Conservation (phyloP, 1,140 invertebrate genomes). For the Nilaparvata lugens region DNA sequence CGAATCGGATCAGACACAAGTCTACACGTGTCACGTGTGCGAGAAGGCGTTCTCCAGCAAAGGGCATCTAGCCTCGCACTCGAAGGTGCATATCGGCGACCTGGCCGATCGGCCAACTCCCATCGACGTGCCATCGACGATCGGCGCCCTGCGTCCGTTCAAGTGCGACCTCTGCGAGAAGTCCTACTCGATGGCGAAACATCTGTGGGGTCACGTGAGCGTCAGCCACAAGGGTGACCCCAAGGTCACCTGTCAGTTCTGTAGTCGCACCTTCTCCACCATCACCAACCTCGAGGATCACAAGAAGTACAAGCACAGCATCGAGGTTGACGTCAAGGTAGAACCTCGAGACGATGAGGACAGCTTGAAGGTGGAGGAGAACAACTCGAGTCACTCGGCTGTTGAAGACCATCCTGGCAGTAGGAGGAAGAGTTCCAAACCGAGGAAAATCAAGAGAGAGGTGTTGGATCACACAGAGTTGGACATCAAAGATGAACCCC, state of each 20-base stretch:
- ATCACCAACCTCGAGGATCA: conserved; percentile 41
- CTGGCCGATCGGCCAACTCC: not conserved
- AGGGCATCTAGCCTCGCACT: conserved; percentile 41
- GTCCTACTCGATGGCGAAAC: conserved; percentile 43
- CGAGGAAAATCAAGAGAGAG: conserved; percentile 28
- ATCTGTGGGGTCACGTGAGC: conserved; percentile 44
- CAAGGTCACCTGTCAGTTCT: conserved; percentile 39
- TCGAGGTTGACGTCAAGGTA: not conserved
- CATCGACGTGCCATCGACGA: not conserved
- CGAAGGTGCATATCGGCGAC: conserved; percentile 34
- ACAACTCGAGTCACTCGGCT: not conserved
- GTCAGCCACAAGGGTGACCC: conserved; percentile 41
- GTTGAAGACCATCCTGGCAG: conserved; percentile 14
- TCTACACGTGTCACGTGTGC: conserved; percentile 41
- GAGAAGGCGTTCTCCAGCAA: conserved; percentile 43
- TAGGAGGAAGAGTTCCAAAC: conserved; percentile 28
- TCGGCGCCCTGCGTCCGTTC: conserved; percentile 32
- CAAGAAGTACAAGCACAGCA: conserved; percentile 36
- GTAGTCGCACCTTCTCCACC: conserved; percentile 41
- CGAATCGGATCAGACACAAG: conserved; percentile 23
- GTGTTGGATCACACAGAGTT: not conserved
- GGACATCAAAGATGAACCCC: not conserved
- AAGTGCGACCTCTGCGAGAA: conserved; percentile 44
- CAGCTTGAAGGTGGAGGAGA: not conserved
- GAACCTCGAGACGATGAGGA: not conserved